A percentile compares a stretch with the other conserved stretches of the same genome.
phyloP scores from a whole-genome alignment of 2,797 vertebrate genomes.

The Eulemur mongoz region DNA sequence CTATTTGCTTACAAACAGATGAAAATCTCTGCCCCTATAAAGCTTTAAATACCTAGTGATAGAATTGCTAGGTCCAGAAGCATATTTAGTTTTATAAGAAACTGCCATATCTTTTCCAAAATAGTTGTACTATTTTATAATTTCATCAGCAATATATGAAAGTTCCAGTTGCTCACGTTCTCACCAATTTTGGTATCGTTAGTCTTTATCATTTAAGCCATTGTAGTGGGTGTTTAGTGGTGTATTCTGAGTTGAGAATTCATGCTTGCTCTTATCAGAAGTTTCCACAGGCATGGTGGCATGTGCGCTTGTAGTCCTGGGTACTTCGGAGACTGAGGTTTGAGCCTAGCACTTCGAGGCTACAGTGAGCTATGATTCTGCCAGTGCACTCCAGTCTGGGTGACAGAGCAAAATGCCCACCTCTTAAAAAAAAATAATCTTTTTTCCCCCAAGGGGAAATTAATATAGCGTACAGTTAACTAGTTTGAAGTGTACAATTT shows the following conservation, averaged over 20 bases:
- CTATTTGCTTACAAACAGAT: not conserved
- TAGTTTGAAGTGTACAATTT: not conserved
- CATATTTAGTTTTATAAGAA: not conserved
- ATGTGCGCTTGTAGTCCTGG: too few species aligned
- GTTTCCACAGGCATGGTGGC: not conserved
- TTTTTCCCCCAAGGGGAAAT: not conserved
- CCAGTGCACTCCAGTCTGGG: too few species aligned
- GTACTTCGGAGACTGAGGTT: too few species aligned
- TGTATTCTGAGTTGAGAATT: not conserved
- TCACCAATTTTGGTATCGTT: not conserved
- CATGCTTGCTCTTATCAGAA: not conserved
- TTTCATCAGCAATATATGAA: not conserved
- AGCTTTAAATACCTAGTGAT: not conserved
- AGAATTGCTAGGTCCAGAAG: not conserved
- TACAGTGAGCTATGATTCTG: too few species aligned
- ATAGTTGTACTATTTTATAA: not conserved
- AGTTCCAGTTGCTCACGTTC: not conserved
- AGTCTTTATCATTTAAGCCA: not conserved
- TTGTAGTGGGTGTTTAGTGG: not conserved
- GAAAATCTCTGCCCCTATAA: not conserved
- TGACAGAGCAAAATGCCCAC: too few species aligned
- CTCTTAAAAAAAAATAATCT: too few species aligned
- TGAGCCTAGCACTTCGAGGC: too few species aligned
- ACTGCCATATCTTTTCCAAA: not conserved
- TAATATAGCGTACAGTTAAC: not conserved